Evolutionary conservation across 2,888 invertebrate genomes (phyloP).

Genomic region (Diadegma fenestrale): DNA sequence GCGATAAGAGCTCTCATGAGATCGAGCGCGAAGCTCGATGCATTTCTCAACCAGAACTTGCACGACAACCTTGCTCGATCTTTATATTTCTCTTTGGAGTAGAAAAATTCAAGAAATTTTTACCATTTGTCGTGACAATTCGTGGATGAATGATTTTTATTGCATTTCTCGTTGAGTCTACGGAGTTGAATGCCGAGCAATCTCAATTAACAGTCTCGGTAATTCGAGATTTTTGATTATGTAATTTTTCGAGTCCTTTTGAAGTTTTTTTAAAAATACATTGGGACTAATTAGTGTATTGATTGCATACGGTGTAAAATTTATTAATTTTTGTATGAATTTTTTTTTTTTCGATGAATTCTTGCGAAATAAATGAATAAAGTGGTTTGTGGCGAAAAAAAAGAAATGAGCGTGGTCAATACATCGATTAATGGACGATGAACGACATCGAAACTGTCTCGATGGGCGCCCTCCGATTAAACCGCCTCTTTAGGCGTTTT

Average conservation of each 20-base stretch:
- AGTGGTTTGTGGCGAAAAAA: conserved; percentile 28
- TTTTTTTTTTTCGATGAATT: conserved; percentile 1
- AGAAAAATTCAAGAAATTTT: background rate
- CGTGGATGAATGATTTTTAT: background rate
- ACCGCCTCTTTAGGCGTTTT: conserved; percentile 39
- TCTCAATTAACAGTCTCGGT: background rate
- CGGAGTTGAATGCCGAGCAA: background rate
- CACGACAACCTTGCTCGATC: conserved; percentile 24
- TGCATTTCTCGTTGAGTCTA: background rate
- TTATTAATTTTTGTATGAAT: background rate
- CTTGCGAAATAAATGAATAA: conserved; percentile 44
- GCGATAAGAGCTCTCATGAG: conserved; percentile 34
- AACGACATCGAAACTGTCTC: conserved; percentile 32
- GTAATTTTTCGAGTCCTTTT: background rate
- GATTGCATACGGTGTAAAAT: background rate
- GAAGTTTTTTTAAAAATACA: background rate
- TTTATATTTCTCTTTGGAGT: background rate
- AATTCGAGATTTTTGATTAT: background rate
- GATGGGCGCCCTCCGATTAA: conserved; percentile 3
- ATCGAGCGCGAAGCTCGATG: conserved; percentile 9
- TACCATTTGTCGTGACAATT: background rate
- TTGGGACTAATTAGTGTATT: background rate
- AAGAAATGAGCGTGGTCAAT: conserved; percentile 28
- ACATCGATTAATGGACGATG: conserved; percentile 59
- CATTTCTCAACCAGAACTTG: conserved; percentile 17